Evolutionary conservation across 2,113 vertebrate species (phyloP), one percentile per base, ranked within the genome.

Genomic region (Ictalurus furcatus): DNA sequence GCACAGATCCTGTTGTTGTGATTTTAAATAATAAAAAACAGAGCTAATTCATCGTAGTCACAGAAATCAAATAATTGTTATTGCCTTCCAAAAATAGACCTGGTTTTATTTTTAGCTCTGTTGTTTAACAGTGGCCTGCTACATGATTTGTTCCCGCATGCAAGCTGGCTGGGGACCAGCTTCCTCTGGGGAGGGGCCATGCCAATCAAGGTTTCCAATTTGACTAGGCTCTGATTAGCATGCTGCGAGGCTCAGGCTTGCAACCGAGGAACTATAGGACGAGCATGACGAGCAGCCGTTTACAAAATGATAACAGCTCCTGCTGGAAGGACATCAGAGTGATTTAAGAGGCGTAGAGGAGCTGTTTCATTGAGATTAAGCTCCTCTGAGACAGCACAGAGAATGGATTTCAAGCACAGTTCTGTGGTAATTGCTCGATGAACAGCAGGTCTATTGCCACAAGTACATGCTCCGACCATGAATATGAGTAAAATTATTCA

Each of bases 401-500:
- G 87, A 90, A 88, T 88, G 82, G 84, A 88, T 88, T 90, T 90
- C 59, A 85, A 86, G 86, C 73, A 83, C 86, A 88, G 76, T 81
- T 91, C 69, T 86, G 69, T 83, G 59, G 86, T 86, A 82, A 89
- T 88, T 85, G 82, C 76, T 86, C 85, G 25, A 61, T 63, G 82
- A 81, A 54, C 74, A 85, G 73, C 81, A 85, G 85, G 85, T 87
- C 82, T 63, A 85, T 87, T 87, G 80, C 67, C 56, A 84, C 48
- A 67, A 85, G 67, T 30, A 78, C 87, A 86, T 67, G 63, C 23
- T 69, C 79, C 52, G 40, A 87, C 54, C 37, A 19, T 90, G 81
- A 84, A 25, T 52, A 67, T 11, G 21, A 48, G 78, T 63, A 48
- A 76, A 4, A 30, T 16, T 63, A 8, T 84, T 74, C 12, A 61